A percentile compares a stretch with the other conserved stretches of the same genome.
Conservation (phyloP, 2,888 invertebrate species). For the Cylloceria caligata region DNA sequence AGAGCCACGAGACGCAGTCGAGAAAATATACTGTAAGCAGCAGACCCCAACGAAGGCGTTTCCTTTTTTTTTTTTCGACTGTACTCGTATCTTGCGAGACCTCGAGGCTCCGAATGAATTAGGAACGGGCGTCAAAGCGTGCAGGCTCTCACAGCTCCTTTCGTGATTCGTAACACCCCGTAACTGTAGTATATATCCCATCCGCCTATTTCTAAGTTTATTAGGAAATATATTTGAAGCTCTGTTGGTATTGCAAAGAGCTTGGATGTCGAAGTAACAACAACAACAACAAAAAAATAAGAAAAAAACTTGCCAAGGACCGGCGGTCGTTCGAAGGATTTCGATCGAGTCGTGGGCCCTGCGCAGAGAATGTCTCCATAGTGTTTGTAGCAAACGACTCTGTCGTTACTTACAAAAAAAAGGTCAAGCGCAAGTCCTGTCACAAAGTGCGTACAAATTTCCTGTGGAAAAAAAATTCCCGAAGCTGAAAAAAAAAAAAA, state of each 20-base stretch:
- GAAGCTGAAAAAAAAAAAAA: conserved; percentile 9
- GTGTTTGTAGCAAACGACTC: conserved; percentile 26
- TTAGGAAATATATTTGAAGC: conserved; percentile 52
- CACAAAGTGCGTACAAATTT: conserved; percentile 9
- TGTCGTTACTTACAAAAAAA: conserved; percentile 33
- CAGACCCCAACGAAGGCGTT: not conserved
- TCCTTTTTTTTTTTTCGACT: conserved; percentile 36
- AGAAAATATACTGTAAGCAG: conserved; percentile 25
- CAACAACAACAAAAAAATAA: conserved; percentile 43
- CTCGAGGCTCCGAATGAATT: conserved; percentile 72
- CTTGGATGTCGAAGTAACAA: not conserved
- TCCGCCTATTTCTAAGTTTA: conserved; percentile 37
- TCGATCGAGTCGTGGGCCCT: not conserved
- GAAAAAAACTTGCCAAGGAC: conserved; percentile 42
- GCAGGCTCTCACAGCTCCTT: conserved; percentile 69
- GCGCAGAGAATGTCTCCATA: not conserved
- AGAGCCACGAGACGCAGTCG: conserved; percentile 55
- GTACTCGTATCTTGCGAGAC: conserved; percentile 15
- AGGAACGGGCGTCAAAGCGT: conserved; percentile 76
- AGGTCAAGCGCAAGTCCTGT: conserved; percentile 48
- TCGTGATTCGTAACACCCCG: conserved; percentile 73
- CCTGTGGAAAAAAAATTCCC: conserved; percentile 22
- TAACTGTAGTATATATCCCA: not conserved
- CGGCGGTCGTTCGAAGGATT: conserved; percentile 8
- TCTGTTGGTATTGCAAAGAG: conserved; percentile 19